These are phyloP conservation scores for Mastomys coucha DNA, from an alignment of 2,113 vertebrate genomes.

Conservation along the genomic window DNA sequence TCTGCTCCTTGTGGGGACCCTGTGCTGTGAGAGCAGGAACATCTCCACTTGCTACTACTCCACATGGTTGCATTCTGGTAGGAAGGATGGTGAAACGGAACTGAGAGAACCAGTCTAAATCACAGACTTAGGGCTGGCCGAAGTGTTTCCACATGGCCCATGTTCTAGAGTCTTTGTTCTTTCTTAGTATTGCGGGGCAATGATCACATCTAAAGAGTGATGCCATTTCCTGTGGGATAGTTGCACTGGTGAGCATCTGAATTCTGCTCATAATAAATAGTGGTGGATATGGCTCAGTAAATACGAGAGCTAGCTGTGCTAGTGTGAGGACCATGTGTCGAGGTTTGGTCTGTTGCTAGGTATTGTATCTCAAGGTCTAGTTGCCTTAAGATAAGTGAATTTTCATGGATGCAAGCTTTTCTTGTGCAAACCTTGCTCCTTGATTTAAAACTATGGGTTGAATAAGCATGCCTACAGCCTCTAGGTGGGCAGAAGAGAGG, in stretches of 20 bases:
- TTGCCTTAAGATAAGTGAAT: too few species aligned
- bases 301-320: not conserved
- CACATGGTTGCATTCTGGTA: not conserved
- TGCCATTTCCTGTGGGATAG: constrained; percentile 68
- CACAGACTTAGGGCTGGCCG: not conserved
- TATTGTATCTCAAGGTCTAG: too few species aligned
- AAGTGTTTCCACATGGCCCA: constrained; percentile 42
- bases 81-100: not conserved
- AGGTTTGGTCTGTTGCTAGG: too few species aligned
- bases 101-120: not conserved
- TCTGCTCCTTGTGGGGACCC: not conserved
- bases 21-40: not conserved
- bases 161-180: not conserved
- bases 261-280: constrained; percentile 29
- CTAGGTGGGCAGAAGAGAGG: too few species aligned
- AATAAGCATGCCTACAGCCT: too few species aligned
- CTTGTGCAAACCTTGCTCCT: too few species aligned
- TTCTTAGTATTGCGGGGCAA: not conserved
- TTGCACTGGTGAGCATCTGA: constrained; percentile 21
- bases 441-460: too few species aligned
- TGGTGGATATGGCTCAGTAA: not conserved
- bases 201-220: constrained; percentile 32
- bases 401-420: too few species aligned
- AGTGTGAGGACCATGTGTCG: not conserved
- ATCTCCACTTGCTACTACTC: not conserved